phyloP scores from a whole-genome alignment of 2,888 invertebrate species.

The Helicoverpa assulta region DNA sequence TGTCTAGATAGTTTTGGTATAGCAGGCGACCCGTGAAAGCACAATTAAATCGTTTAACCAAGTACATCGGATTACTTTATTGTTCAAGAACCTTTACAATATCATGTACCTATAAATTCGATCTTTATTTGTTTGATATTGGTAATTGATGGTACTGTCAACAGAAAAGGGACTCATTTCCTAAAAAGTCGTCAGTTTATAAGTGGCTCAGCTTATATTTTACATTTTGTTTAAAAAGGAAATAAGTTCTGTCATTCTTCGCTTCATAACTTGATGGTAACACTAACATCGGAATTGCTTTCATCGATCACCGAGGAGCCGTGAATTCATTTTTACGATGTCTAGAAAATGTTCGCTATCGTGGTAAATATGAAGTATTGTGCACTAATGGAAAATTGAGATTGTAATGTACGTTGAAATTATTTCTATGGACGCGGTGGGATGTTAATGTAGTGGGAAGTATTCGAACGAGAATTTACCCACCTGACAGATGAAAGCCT shows the following conservation, averaged over 20 bases:
- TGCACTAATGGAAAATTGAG: conserved; percentile 38
- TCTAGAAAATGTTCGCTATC: conserved; percentile 68
- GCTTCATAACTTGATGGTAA: conserved; percentile 48
- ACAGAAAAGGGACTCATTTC: background rate
- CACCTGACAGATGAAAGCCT: background rate
- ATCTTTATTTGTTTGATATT: background rate
- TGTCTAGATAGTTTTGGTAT: too few relatives aligned
- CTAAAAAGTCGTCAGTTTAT: conserved; percentile 9
- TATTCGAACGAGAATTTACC: background rate
- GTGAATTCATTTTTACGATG: conserved; percentile 60
- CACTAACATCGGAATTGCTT: conserved; percentile 59
- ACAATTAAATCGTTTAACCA: too few relatives aligned
- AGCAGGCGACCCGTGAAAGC: too few relatives aligned
- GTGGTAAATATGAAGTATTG: conserved; percentile 56
- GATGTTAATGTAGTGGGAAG: background rate
- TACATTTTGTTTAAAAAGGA: conserved; percentile 25
- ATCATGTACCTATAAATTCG: too few relatives aligned
- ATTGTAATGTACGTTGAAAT: conserved; percentile 5
- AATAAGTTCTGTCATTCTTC: conserved; percentile 41
- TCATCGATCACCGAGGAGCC: conserved; percentile 65
- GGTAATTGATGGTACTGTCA: background rate
- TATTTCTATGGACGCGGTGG: background rate
- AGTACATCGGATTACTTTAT: too few relatives aligned
- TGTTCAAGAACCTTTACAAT: too few relatives aligned
- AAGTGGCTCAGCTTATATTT: conserved; percentile 18